Evolutionary conservation across 1,140 invertebrate species (phyloP).

Genomic region (Drosophila sechellia): DNA sequence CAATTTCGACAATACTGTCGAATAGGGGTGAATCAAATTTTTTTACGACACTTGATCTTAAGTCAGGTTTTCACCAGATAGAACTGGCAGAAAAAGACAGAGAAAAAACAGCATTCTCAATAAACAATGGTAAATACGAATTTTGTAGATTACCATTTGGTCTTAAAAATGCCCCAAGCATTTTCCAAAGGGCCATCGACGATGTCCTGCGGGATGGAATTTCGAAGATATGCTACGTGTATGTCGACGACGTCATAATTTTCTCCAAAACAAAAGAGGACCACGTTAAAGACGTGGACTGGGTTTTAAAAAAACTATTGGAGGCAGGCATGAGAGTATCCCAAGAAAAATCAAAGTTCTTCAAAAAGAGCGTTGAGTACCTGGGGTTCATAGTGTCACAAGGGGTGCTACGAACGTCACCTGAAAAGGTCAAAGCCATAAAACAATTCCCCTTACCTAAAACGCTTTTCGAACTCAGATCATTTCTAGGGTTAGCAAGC

Average conservation of each 20-base stretch:
- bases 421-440: neutral
- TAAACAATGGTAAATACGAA: neutral
- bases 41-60: neutral
- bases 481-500: neutral
- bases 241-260: neutral
- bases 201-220: neutral
- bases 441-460: neutral
- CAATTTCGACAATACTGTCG: conserved; percentile 1
- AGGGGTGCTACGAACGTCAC: neutral
- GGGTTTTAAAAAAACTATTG: neutral
- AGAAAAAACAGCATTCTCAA: neutral
- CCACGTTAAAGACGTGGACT: too few relatives aligned
- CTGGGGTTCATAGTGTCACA: neutral
- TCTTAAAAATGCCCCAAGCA: neutral
- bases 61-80: neutral
- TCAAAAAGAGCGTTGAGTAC: neutral
- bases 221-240: neutral
- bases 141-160: neutral
- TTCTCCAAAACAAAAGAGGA: neutral
- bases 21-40: neutral
- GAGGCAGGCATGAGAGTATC: neutral
- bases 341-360: neutral
- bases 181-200: neutral
- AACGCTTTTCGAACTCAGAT: neutral
- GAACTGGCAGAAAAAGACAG: neutral